phyloP scores from a whole-genome alignment of 64 coral and sea anemone genomes.

The Montipora capricornis region DNA sequence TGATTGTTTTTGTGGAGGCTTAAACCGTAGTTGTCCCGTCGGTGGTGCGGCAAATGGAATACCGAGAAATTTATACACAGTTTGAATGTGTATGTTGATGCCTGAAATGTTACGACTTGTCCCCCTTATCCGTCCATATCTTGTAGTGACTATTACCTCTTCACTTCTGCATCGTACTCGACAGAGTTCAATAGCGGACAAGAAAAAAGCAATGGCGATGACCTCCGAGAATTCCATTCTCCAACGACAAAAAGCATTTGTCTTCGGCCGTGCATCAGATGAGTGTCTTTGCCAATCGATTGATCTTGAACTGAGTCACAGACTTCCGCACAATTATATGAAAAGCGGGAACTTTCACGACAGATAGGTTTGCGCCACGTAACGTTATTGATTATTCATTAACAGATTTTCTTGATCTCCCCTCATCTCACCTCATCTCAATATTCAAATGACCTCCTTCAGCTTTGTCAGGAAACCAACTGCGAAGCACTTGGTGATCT shows the following conservation, averaged over 20 bases:
- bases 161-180: not conserved
- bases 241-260: not conserved
- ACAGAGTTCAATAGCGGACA: not conserved
- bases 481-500: not conserved
- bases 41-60: conserved; percentile 75
- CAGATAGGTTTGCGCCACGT: too few species aligned
- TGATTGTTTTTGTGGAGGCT: conserved; percentile 31
- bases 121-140: conserved; percentile 49
- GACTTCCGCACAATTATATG: not conserved
- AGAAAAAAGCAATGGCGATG: not conserved
- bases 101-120: conserved; percentile 1
- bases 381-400: not conserved
- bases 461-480: not conserved
- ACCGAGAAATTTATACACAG: conserved; percentile 69
- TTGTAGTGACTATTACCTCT: conserved; percentile 33
- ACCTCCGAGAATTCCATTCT: conserved; percentile 19
- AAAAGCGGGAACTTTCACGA: not conserved
- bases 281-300: not conserved
- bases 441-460: not conserved
- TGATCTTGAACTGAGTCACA: not conserved
- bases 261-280: too few species aligned
- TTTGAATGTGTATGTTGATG: conserved; percentile 5
- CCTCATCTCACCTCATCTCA: not conserved
- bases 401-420: not conserved
- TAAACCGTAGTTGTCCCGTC: conserved; percentile 53